Evolutionary conservation across 2,797 vertebrate species (phyloP), one percentile per base, ranked within the genome.

Genomic region (Iguana delicatissima): DNA sequence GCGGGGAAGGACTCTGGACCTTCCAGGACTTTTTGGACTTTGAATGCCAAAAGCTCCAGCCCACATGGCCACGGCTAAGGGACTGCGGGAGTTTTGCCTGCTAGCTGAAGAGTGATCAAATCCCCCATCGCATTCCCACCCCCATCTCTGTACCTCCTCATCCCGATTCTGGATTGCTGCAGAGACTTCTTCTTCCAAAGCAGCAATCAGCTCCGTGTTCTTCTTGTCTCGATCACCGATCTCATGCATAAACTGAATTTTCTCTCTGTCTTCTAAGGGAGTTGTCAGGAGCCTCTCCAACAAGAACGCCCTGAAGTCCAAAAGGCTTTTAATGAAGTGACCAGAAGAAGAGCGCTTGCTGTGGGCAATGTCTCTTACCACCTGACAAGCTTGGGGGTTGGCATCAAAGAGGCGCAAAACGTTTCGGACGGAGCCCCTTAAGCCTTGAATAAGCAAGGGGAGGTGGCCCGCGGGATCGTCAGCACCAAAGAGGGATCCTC

Each of bases 281-380:
- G 95, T 96, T 22, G 96, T 98, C 92, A 98, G 91, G 22, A 99
- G 95, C 85, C 93, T 98, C 93, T 98, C 97, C 0, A 97, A 92
- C 2, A 97, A 94, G 14, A 98, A 94, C 1, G 89, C 83, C 42
- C 97, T 96, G 89, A 99, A 96, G 59, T 97, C 96, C 59, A 86
- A 74, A 16, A 99, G 96, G 38, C 91, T 92, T 38, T 92, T 89
- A 0, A 98, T 89, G 4, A 98, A 95, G 8, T 10, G 8, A 89
- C 95, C 93, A 22, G 94, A 92, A 5, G 73, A 29, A 0, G 73
- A 6, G 50, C 96, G 82, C 7, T 91, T 91, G 9, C 0, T 52
- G 50, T 13, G 46, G 0, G 46, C 72, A 92, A 97, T 77, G 0
- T 9, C 13, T 91, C 91, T 96, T 87, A 98, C 89, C 2, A 91